Evolutionary conservation across 1,140 invertebrate species (phyloP), one percentile per base, ranked within the genome.

Genomic region (Procambarus clarkii): DNA sequence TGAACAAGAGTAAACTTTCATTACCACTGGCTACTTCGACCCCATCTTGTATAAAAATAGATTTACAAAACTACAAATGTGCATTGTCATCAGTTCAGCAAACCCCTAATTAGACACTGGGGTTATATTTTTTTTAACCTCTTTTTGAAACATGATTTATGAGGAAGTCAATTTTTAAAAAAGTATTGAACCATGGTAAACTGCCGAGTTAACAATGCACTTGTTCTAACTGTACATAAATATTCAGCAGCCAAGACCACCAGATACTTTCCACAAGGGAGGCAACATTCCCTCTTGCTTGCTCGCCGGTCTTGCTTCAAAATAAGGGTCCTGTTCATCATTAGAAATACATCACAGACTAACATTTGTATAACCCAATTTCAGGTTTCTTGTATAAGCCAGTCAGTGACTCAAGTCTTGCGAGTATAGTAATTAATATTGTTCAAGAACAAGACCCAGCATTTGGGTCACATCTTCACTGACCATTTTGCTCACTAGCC

Each of bases 31-130:
- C 76, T 74, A 88, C 80, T 77, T 77, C 15, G 24, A 74, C 44
- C 48, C 79, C 83, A 78, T 87, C 81, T 92, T 92, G 92, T 93
- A 93, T 92, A 93, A 93, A 93, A 93, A 93, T 93, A 93, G 92
- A 93, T 93, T 93, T 93, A 93, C 93, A 93, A 93, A 93, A 93
- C 93, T 93, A 93, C 92, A 92, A 88, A 91, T 92, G 86, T 92
- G 87, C 89, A 87, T 91, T 88, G 86, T 83, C 88, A 76, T 80
- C 71, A 71, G 58, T 79, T 84, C n/a, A 79, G 74, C 44, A 34
- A 71, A 44, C 24, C 87, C 87, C 58, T 58, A 89, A n/a, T 86
- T 71, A 89, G 7, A 34, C n/a, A 58, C 44, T 60, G 74, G 85
- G 58, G 46, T 34, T 18, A 5, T 64, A 15, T 82, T 24, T 60